Conservation (phyloP, 2,113 vertebrate genomes). For the Nannospalax galili region DNA sequence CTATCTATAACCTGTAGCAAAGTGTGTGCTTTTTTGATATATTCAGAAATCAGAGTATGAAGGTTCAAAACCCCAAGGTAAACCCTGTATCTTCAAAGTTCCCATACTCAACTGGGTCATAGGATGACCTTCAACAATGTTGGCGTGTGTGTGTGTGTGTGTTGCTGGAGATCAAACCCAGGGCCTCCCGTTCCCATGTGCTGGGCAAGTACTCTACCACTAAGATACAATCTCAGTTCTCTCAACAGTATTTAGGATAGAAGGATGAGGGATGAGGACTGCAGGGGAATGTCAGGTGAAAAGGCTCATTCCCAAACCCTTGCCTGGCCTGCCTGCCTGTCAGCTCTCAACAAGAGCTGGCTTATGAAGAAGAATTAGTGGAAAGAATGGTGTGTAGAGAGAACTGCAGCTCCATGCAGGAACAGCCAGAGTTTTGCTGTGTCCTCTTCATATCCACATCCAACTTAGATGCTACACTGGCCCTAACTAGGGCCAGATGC, state of each 20-base stretch:
- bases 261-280: not conserved
- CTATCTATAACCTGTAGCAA: not conserved
- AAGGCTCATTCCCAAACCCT: not conserved
- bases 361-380: not conserved
- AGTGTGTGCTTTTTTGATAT: not conserved
- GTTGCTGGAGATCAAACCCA: not conserved
- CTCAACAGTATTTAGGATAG: not conserved
- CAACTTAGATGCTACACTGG: not conserved
- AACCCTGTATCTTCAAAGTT: not conserved
- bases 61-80: not conserved
- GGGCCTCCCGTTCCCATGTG: too few species aligned
- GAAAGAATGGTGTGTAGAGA: not conserved
- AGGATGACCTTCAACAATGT: not conserved
- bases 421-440: not conserved
- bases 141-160: not conserved
- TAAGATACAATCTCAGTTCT: not conserved
- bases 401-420: not conserved
- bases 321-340: not conserved
- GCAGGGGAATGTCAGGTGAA: not conserved
- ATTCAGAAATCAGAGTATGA: not conserved
- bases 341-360: not conserved
- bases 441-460: not conserved
- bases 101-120: not conserved
- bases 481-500: not conserved
- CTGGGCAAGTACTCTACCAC: not conserved